Evolutionary conservation across 2,888 invertebrate genomes (phyloP), one percentile per base, ranked within the genome.

Genomic region (Lithosia quadra): DNA sequence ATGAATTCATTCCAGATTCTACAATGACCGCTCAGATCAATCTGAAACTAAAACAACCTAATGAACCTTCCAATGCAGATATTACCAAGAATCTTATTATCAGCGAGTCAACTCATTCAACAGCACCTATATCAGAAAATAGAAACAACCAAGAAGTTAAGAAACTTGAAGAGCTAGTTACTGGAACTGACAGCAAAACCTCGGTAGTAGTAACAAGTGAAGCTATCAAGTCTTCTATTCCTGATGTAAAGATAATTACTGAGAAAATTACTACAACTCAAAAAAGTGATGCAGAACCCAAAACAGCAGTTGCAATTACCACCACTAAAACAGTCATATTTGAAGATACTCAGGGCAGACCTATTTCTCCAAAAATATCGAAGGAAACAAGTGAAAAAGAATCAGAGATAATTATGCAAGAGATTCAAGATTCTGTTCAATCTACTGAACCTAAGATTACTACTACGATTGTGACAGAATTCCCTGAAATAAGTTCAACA

Each of bases 1-100:
- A 96, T 68, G 88, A 90, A 70, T 90, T 78, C 68, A 57, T 88
- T 55, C 88, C 91, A 21, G 86, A 89, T 22, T 83, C 90, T 1
- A 90, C 89, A 49, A 76, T 91, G 0, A 88, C 86, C 43, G 85
- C 91, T 67, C 86, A 89, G 63, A 88, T 91, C 60, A 83, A 89
- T 68, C 79, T 91, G 0, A 86, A 88, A 64, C 77, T 92, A 53
- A 75, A 71, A 22, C 76, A 82, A 70, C 73, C 72, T 59, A 77
- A 69, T 33, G 22, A 58, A 13, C 13, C 36, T 22, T 72, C 64
- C 0, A 39, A 76, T 24, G 33, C 66, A n/a, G 75, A 80, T 61
- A 59, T 66, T 22, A 78, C 72, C 24, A 77, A 80, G 55, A 77
- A 59, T 43, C 75, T 87, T 7, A 80, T 86, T 33, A 81, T 67